phyloP scores from a whole-genome alignment of 2,113 vertebrate species.

The Limnothrissa miodon region DNA sequence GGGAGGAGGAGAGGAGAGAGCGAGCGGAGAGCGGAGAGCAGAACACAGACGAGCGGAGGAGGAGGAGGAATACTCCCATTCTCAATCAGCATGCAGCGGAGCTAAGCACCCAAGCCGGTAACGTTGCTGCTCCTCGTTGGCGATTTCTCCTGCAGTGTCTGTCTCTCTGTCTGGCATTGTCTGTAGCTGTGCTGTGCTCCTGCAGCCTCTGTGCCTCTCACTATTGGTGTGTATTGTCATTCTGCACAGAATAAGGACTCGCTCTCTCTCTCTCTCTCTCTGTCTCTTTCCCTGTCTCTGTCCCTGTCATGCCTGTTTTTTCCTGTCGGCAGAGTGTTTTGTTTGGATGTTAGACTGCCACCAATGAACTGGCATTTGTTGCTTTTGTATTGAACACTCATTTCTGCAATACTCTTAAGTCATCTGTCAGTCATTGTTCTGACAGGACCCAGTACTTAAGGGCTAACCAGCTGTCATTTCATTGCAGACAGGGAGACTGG shows the following conservation, averaged over 20 bases:
- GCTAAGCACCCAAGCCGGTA: slow-evolving; percentile 60
- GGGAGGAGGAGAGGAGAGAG: slow-evolving; percentile 10
- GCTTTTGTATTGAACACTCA: not conserved
- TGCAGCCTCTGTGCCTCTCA: not conserved
- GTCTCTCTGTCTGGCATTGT: not conserved
- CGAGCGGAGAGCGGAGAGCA: slow-evolving; percentile 4
- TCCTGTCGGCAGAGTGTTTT: not conserved
- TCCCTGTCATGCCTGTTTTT: not conserved
- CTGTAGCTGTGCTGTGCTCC: not conserved
- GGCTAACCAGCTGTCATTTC: not conserved
- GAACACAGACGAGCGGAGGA: no score
- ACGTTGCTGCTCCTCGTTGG: not conserved
- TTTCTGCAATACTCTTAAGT: not conserved
- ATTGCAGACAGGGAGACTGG: not conserved
- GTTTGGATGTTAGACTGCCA: not conserved
- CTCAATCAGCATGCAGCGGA: slow-evolving; percentile 55
- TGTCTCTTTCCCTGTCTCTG: not conserved
- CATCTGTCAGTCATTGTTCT: not conserved
- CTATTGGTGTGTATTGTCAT: not conserved
- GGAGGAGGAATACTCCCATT: not conserved
- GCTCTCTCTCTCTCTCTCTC: slow-evolving; percentile 10
- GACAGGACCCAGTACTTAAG: not conserved
- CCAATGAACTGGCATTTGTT: not conserved
- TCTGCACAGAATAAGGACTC: not conserved
- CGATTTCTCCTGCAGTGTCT: slow-evolving; percentile 11